Percentiles rank a stretch among this genome's conserved stretches.
These are phyloP conservation scores for Epsilonema sp. DNA, from an alignment of 2,888 invertebrate genomes.

Conservation along the genomic window DNA sequence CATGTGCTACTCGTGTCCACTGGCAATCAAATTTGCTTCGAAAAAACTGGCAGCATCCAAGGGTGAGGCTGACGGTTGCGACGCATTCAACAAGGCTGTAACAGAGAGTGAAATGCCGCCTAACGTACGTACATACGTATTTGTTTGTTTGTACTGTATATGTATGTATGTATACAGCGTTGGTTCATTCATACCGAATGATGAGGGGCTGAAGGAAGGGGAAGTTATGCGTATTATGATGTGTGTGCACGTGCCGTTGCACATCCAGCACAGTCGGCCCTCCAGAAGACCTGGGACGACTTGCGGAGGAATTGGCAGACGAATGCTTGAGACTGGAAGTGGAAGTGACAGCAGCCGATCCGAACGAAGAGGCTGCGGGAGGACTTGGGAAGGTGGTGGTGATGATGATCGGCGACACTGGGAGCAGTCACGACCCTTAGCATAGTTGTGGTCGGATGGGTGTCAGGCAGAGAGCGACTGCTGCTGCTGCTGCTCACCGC, in stretches of 20 bases:
- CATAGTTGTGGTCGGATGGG: not conserved
- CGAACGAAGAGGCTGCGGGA: not conserved
- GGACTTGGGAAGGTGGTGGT: not conserved
- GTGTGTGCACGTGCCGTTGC: conserved; percentile 2
- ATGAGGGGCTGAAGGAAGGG: conserved; percentile 7
- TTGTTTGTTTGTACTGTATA: too few species aligned
- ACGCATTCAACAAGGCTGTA: too few species aligned
- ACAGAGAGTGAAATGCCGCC: too few species aligned
- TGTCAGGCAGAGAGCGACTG: not conserved
- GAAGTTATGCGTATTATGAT: conserved; percentile 2
- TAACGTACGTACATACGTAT: too few species aligned
- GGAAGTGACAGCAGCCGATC: not conserved
- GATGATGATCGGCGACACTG: not conserved
- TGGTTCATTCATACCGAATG: too few species aligned
- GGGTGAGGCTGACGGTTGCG: too few species aligned
- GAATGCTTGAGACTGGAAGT: not conserved
- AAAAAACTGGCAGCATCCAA: too few species aligned
- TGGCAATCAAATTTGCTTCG: too few species aligned
- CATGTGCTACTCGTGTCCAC: too few species aligned
- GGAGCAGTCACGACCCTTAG: not conserved
- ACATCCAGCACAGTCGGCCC: too few species aligned
- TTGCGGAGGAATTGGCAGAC: not conserved
- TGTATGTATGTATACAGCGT: too few species aligned
- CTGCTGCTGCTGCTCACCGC: not conserved
- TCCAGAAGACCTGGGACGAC: too few species aligned